Evolutionary conservation across 1,140 invertebrate genomes (phyloP).

Genomic region (Drosophila sp.): DNA sequence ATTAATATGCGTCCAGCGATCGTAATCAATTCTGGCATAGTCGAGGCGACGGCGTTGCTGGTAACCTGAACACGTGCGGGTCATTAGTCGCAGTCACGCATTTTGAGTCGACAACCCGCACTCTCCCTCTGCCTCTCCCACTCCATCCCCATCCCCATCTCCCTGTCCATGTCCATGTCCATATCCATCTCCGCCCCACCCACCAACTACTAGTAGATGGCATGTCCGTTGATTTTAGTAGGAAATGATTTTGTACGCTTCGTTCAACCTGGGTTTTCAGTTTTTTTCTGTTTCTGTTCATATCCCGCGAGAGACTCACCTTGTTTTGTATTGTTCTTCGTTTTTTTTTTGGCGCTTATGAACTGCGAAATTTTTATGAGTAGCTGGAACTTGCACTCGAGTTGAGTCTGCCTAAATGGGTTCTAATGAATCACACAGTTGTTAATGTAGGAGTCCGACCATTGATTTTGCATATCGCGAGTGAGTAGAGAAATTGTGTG

Average conservation of each 20-base stretch:
- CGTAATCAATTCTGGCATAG: slow-evolving; percentile 78
- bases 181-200: slow-evolving; percentile 30
- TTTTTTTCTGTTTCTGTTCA: slow-evolving; percentile 19
- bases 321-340: slow-evolving; percentile 19
- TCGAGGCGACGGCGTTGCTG: slow-evolving; percentile 38
- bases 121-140: slow-evolving; percentile 34
- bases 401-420: slow-evolving; percentile 60
- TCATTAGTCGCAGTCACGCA: slow-evolving; percentile 81
- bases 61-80: slow-evolving; percentile 75
- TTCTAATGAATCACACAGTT: slow-evolving; percentile 71
- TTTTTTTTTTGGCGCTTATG: slow-evolving; percentile 69
- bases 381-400: slow-evolving; percentile 66
- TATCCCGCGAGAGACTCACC: slow-evolving; percentile 11
- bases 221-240: slow-evolving; percentile 76
- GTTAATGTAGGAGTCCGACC: slow-evolving; percentile 14
- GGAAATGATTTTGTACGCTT: slow-evolving; percentile 81
- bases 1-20: slow-evolving; percentile 81
- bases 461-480: slow-evolving; percentile 30
- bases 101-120: slow-evolving; percentile 61
- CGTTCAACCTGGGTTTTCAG: slow-evolving; percentile 64
- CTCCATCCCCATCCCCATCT: slow-evolving; percentile 37
- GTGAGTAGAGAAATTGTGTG: background rate
- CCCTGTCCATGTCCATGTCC: slow-evolving; percentile 34
- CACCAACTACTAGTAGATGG: slow-evolving; percentile 27
- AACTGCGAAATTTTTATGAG: slow-evolving; percentile 77